phyloP scores from a whole-genome alignment of 2,113 vertebrate species.

The Gambusia affinis region DNA sequence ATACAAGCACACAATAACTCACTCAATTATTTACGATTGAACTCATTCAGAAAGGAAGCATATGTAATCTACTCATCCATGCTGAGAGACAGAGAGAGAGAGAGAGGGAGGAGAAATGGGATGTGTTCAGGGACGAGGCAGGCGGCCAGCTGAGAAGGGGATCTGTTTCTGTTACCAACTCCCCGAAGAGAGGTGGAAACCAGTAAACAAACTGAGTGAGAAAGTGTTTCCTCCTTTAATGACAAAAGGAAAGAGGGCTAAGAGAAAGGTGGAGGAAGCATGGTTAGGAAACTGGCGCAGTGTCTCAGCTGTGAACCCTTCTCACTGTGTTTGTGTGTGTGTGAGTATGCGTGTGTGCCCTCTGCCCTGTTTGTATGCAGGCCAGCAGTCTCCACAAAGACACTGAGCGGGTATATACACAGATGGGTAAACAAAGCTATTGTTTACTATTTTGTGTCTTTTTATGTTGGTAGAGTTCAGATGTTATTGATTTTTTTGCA shows the following conservation, averaged over 20 bases:
- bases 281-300: constrained; percentile 51
- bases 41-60: constrained; percentile 79
- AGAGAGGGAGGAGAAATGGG: constrained; percentile 48
- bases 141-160: constrained; percentile 77
- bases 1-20: constrained; percentile 73
- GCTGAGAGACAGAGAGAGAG: constrained; percentile 68
- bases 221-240: constrained; percentile 72
- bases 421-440: constrained; percentile 89
- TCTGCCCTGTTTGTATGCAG: constrained; percentile 72
- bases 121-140: constrained; percentile 71
- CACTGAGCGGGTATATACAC: constrained; percentile 69
- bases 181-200: constrained; percentile 78
- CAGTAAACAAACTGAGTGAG: constrained; percentile 78
- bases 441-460: constrained; percentile 96
- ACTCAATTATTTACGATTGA: constrained; percentile 78
- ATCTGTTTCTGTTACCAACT: constrained; percentile 76
- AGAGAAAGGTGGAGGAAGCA: constrained; percentile 54
- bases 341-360: constrained; percentile 47
- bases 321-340: constrained; percentile 8
- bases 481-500: constrained; percentile 92
- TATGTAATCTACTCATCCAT: constrained; percentile 80
- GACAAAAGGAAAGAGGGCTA: constrained; percentile 65
- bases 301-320: constrained; percentile 72
- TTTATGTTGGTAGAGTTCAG: constrained; percentile 88
- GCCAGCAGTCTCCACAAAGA: constrained; percentile 69